Conservation (phyloP, 2,888 invertebrate species). For the Nymphalis c-album region DNA sequence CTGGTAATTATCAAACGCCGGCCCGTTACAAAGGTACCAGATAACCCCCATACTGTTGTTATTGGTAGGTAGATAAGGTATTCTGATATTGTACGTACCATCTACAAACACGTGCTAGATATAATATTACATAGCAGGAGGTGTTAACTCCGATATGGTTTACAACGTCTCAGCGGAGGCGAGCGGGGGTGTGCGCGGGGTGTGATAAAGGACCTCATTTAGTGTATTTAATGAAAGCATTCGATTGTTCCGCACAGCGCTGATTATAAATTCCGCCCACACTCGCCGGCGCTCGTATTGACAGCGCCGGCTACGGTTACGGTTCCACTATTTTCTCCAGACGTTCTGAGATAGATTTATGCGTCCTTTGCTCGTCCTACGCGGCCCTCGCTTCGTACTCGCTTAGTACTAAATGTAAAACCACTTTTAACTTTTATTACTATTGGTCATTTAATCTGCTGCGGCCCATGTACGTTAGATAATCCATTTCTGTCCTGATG, state of each 20-base stretch:
- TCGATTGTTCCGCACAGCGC: constrained; percentile 23
- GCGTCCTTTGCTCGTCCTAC: constrained; percentile 61
- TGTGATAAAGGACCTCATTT: constrained; percentile 26
- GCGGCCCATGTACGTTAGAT: constrained; percentile 7
- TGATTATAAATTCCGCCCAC: constrained; percentile 54
- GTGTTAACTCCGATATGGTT: too few relatives aligned
- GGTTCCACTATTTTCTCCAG: constrained; percentile 61
- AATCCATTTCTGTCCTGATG: constrained; percentile 19
- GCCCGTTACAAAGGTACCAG: too few relatives aligned
- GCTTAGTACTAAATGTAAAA: constrained; percentile 37
- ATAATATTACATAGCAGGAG: too few relatives aligned
- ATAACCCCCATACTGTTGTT: too few relatives aligned
- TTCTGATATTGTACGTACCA: too few relatives aligned
- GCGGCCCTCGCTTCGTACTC: constrained; percentile 40
- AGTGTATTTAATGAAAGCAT: constrained; percentile 21
- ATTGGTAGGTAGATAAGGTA: too few relatives aligned
- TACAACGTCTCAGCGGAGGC: too few relatives aligned
- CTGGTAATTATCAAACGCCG: too few relatives aligned
- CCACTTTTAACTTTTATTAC: constrained; percentile 26
- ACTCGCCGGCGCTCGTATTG: constrained; percentile 49
- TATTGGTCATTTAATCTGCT: constrained; percentile 12
- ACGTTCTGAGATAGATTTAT: constrained; percentile 69
- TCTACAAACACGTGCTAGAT: too few relatives aligned
- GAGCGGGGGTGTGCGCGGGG: too few relatives aligned
- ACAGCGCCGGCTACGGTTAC: constrained; percentile 43